Conservation (phyloP, 2,797 vertebrate genomes). For the Pseudopleuronectes americanus region DNA sequence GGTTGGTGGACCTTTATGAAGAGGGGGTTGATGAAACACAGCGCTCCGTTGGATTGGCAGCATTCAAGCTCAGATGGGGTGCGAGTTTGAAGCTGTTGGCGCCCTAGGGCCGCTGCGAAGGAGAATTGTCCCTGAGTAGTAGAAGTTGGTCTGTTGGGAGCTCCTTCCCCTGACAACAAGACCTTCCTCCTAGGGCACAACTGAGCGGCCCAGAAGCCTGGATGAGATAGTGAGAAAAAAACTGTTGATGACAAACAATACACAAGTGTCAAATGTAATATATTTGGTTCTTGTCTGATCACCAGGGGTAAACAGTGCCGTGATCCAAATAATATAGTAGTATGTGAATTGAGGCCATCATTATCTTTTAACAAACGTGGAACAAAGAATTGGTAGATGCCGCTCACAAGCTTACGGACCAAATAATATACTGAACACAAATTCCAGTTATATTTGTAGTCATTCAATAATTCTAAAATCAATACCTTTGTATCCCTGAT, state of each 20-base stretch:
- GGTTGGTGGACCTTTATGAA: slow-evolving; percentile 91
- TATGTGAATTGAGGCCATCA: too few species aligned
- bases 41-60: slow-evolving; percentile 92
- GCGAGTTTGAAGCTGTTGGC: slow-evolving; percentile 85
- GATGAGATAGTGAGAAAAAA: slow-evolving; percentile 6
- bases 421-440: too few species aligned
- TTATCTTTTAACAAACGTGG: too few species aligned
- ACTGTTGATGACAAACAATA: not conserved
- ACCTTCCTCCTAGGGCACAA: slow-evolving; percentile 72
- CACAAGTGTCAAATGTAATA: too few species aligned
- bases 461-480: too few species aligned
- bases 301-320: too few species aligned
- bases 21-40: slow-evolving; percentile 97
- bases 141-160: slow-evolving; percentile 59
- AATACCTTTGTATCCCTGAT: too few species aligned
- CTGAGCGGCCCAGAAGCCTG: slow-evolving; percentile 92
- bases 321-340: too few species aligned
- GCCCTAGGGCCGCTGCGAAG: slow-evolving; percentile 71
- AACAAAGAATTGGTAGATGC: too few species aligned
- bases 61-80: slow-evolving; percentile 91
- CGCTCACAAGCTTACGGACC: too few species aligned
- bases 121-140: slow-evolving; percentile 38
- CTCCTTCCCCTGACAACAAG: slow-evolving; percentile 36
- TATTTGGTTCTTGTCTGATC: too few species aligned
- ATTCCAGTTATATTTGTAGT: too few species aligned